These are phyloP conservation scores for Notothenia rossii DNA, from an alignment of 2,113 vertebrate genomes.

Conservation along the genomic window DNA sequence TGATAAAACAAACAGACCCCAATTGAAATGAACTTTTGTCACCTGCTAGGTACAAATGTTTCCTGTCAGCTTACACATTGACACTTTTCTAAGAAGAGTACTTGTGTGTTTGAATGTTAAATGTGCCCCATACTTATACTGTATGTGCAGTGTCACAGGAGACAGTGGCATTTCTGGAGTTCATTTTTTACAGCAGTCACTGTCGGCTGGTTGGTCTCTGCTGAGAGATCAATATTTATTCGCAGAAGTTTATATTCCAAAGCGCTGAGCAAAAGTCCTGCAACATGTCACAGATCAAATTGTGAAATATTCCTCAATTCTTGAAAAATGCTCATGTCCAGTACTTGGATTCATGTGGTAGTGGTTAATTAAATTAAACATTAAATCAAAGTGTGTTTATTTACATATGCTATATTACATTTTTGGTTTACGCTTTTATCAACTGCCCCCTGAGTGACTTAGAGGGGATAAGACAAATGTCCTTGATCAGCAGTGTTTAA, in stretches of 20 bases:
- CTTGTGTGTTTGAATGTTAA: not conserved
- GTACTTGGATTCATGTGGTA: not conserved
- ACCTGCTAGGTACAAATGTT: not conserved
- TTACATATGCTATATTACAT: not conserved
- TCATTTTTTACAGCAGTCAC: not conserved
- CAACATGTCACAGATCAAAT: not conserved
- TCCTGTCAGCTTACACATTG: not conserved
- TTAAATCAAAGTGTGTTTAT: not conserved
- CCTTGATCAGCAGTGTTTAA: not conserved
- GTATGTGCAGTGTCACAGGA: not conserved
- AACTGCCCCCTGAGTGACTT: not conserved
- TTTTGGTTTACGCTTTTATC: not conserved
- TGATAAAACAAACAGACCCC: slow-evolving; percentile 18
- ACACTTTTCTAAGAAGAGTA: not conserved
- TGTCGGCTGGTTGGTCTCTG: not conserved
- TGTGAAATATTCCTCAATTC: not conserved
- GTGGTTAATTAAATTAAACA: not conserved
- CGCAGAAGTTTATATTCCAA: not conserved
- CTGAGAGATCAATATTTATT: not conserved
- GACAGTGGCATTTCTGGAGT: not conserved
- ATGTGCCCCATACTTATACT: not conserved
- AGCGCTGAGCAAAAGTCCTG: not conserved
- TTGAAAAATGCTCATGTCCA: not conserved
- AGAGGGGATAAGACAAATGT: not conserved
- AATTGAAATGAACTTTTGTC: not conserved